Percentiles rank a stretch among this genome's conserved stretches.
Conservation (phyloP, 2,888 invertebrate species). For the Drosophila nigritarsus region DNA sequence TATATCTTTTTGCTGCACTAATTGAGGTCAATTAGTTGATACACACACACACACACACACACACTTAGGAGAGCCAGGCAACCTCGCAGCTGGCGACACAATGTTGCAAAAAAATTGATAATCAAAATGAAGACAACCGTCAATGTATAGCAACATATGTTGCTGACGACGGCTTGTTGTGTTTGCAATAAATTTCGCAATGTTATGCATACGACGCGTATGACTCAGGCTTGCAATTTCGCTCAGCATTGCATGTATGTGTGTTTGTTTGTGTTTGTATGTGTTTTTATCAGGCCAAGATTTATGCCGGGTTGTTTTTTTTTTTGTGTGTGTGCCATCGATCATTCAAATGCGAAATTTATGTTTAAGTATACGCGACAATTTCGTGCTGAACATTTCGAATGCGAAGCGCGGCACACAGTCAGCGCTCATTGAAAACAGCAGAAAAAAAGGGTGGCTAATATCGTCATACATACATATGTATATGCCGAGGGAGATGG, state of each 20-base stretch:
- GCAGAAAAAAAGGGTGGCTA: conserved; percentile 3
- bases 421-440: conserved; percentile 27
- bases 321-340: conserved; percentile 51
- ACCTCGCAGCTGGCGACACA: conserved; percentile 47
- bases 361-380: conserved; percentile 51
- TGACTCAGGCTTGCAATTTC: conserved; percentile 59
- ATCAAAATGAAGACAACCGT: conserved; percentile 51
- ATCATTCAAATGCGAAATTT: conserved; percentile 68
- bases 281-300: conserved; percentile 32
- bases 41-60: conserved; percentile 55
- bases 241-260: conserved; percentile 4
- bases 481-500: neutral
- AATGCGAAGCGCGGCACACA: conserved; percentile 43
- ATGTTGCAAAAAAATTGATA: conserved; percentile 39
- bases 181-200: conserved; percentile 65
- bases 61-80: conserved; percentile 14
- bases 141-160: conserved; percentile 60
- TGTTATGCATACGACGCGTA: conserved; percentile 55
- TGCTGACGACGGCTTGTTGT: conserved; percentile 16
- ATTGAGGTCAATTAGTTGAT: conserved; percentile 84
- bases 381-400: conserved; percentile 50
- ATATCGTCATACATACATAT: neutral
- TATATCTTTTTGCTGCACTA: conserved; percentile 63
- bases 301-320: conserved; percentile 52
- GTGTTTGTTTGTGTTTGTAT: conserved; percentile 7